Base-by-base conservation (phyloP, 1,140 invertebrate species). In the Orius insidiosus region DNA sequence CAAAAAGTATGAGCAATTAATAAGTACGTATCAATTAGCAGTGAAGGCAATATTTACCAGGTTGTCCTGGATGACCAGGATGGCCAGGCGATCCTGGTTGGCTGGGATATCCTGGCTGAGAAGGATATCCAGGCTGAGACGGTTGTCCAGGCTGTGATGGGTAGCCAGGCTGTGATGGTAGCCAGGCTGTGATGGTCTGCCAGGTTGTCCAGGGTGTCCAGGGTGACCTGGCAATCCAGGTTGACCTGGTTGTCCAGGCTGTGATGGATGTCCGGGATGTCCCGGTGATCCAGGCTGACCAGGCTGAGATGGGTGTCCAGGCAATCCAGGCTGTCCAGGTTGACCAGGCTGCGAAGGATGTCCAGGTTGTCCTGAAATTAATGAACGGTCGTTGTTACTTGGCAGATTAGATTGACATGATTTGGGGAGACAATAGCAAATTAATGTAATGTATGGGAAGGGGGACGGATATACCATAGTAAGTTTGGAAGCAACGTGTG, bases 151-250 rank as follows among this genome's bases (percentile, higher is more conserved):
- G 52, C 32, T 33, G 5, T 16, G 54, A 47, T 1, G 57, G 53
- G 16, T 49, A 45, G 11, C 57, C 57, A n/a, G 53, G 54, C 8
- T 39, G 19, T 19, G 54, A 53, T 6, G 55, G n/a, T n/a, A n/a
- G n/a, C n/a, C n/a, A n/a, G 53, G 47, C 13, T 37, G 24, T 2
- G 47, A 47, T 31, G 51, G 46, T n/a, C n/a, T n/a, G n/a, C n/a
- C n/a, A n/a, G 55, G 38, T 10, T 18, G 38, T 13, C 52, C 55
- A 55, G 51, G 42, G 13, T 16, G 16, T 11, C 55, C 46, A 44
- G 60, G 58, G 30, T 24, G 15, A 24, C 44, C 53, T 36, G 50
- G 43, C 8, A 9, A 31, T 41, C 35, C 38, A 19, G 60, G 65
- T 13, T 19, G 54, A 18, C 54, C 53, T 38, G 60, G 54, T 16